Percentiles rank a stretch among this genome's conserved stretches.
Evolutionary conservation across 2,113 vertebrate species (phyloP).

Genomic region (Atherinomorus stipes): DNA sequence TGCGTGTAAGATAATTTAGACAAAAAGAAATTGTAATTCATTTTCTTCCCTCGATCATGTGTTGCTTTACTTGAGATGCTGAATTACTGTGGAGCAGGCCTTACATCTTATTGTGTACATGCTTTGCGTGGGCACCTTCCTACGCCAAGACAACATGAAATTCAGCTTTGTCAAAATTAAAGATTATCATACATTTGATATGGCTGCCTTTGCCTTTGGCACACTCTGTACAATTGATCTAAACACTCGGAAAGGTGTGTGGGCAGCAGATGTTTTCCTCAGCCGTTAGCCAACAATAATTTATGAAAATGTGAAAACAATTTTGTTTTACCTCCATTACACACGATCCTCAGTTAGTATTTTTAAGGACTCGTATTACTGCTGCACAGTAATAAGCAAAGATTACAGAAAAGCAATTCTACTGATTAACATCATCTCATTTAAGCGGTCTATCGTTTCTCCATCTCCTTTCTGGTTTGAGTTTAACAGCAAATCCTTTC

Average conservation of each 20-base stretch:
- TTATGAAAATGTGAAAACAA: slow-evolving; percentile 35
- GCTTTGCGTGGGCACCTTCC: slow-evolving; percentile 46
- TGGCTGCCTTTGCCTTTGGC: slow-evolving; percentile 44
- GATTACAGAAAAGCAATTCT: slow-evolving; percentile 1
- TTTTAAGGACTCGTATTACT: background rate
- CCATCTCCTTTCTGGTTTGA: background rate
- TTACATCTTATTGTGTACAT: slow-evolving; percentile 14
- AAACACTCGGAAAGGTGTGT: slow-evolving; percentile 41
- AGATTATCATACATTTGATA: slow-evolving; percentile 65
- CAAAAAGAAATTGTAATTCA: background rate
- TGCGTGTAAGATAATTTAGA: background rate
- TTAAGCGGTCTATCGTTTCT: background rate
- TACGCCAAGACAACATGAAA: slow-evolving; percentile 29
- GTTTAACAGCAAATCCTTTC: slow-evolving; percentile 14
- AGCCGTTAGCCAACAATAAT: slow-evolving; percentile 19
- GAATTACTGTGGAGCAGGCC: slow-evolving; percentile 30
- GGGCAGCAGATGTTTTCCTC: slow-evolving; percentile 36
- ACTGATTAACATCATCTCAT: background rate
- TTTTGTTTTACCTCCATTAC: slow-evolving; percentile 11
- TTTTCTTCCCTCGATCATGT: slow-evolving; percentile 16
- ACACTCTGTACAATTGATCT: slow-evolving; percentile 40
- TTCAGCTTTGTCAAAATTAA: slow-evolving; percentile 58
- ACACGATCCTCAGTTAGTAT: background rate
- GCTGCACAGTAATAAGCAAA: slow-evolving; percentile 11
- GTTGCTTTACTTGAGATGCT: slow-evolving; percentile 5